phyloP scores from a whole-genome alignment of 2,888 invertebrate genomes.

The Ditylenchus weischeri region DNA sequence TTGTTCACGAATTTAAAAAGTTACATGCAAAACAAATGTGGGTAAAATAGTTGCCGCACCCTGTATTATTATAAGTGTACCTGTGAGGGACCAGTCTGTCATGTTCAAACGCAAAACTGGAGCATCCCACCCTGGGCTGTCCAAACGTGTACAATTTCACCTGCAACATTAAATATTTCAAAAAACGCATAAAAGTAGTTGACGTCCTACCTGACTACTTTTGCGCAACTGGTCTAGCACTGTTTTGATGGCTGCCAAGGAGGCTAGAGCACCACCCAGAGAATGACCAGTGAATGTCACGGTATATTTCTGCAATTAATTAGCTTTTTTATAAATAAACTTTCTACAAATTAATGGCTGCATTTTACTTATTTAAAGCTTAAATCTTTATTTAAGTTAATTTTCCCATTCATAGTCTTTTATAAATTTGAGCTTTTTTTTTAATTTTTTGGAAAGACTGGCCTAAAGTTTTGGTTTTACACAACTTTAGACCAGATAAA shows the following conservation, averaged over 20 bases:
- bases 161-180: slow-evolving; percentile 25
- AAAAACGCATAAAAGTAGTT: not conserved
- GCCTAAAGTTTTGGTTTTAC: too few species aligned
- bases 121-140: slow-evolving; percentile 50
- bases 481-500: too few species aligned
- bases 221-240: slow-evolving; percentile 40
- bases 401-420: too few species aligned
- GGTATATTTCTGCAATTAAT: slow-evolving; percentile 38
- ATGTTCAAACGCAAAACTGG: slow-evolving; percentile 41
- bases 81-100: slow-evolving; percentile 45
- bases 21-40: too few species aligned
- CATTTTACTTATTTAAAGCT: too few species aligned
- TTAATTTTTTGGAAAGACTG: too few species aligned
- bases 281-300: slow-evolving; percentile 55
- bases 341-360: too few species aligned
- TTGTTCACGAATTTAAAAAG: too few species aligned
- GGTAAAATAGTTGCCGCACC: too few species aligned
- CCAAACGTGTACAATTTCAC: slow-evolving; percentile 51
- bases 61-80: slow-evolving; percentile 24
- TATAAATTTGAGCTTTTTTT: too few species aligned
- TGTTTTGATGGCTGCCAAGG: slow-evolving; percentile 48
- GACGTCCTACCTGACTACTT: not conserved
- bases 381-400: too few species aligned
- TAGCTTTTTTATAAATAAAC: not conserved
- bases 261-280: slow-evolving; percentile 52